Base-by-base conservation (phyloP, 2,888 invertebrate species). In the Diabrotica balteata region DNA sequence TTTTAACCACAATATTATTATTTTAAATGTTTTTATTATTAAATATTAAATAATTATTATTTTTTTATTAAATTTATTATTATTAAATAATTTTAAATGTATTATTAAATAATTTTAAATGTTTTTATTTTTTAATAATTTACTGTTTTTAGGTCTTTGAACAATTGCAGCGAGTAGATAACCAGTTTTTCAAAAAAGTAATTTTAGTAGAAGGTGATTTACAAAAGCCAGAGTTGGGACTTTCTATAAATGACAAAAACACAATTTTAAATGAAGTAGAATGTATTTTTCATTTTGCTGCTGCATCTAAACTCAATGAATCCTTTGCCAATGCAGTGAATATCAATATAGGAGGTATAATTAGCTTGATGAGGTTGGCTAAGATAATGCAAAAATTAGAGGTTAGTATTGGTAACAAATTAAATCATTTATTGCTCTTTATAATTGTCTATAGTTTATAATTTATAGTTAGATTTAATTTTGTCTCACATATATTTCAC, bases 291-390 rank as follows among this genome's bases (percentile, higher is more conserved):
- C 93, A 93, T 80, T 89, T 89, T 50, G 93, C 92, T 1, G 93
- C 92, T 0, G 91, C 91, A 2, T 89, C 92, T 17, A 86, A 88
- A 70, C 92, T 93, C 78, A 90, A 92, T 77, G 92, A 92, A 79
- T 87, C 87, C 32, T 82, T 93, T n/a, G 87, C 87, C 81, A 81
- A 85, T 10, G 90, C 92, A 0, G 85, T 89, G 43, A 86, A 87
- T 62, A 89, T 91, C 82, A 93, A 93, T 81, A 88, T 92, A 5
- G 82, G 88, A 50, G 90, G 90, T 58, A 90, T 90, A 0, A 85
- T 86, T 71, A 87, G 89, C 74, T 82, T 93, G 69, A 80, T 93
- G 17, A 83, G 86, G 7, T 83, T 93, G 45, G 90, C 90, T 7
- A 74, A 73, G 43, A 52, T 71, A 54, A 69, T 73, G 46, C 85